Conservation (phyloP, 2,113 vertebrate species). For the Melozone crissalis region DNA sequence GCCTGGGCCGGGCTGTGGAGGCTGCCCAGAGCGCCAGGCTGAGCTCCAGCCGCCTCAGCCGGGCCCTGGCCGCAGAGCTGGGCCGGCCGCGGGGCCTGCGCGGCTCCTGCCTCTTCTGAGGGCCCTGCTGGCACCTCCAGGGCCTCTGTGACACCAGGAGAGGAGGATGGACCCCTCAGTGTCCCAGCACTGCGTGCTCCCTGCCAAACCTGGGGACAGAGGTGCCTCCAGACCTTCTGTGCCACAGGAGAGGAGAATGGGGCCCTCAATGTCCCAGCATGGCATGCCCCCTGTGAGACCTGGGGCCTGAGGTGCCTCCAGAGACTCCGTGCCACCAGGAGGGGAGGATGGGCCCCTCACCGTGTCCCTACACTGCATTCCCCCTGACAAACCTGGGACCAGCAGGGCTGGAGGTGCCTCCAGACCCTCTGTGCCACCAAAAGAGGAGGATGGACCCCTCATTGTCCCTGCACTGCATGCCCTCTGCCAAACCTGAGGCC, state of each 20-base stretch:
- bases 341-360: background rate
- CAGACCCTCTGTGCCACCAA: too few species aligned
- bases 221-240: accelerated
- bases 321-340: accelerated
- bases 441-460: background rate
- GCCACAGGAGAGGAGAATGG: background rate
- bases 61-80: constrained; percentile 73
- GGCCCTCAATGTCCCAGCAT: background rate
- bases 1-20: constrained; percentile 74
- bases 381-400: too few species aligned
- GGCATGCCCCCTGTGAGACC: too few species aligned
- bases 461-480: accelerated
- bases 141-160: background rate
- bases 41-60: constrained; percentile 77
- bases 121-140: accelerated
- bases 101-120: constrained; percentile 76
- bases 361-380: accelerated
- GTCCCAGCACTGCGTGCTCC: accelerated
- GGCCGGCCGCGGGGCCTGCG: constrained; percentile 57
- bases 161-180: too few species aligned
- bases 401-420: too few species aligned
- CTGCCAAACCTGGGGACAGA: too few species aligned
- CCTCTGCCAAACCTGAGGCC: too few species aligned
- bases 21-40: constrained; percentile 73
- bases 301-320: too few species aligned